Evolutionary conservation across 2,888 invertebrate species (phyloP).

Genomic region (Drosophila mulleri): DNA sequence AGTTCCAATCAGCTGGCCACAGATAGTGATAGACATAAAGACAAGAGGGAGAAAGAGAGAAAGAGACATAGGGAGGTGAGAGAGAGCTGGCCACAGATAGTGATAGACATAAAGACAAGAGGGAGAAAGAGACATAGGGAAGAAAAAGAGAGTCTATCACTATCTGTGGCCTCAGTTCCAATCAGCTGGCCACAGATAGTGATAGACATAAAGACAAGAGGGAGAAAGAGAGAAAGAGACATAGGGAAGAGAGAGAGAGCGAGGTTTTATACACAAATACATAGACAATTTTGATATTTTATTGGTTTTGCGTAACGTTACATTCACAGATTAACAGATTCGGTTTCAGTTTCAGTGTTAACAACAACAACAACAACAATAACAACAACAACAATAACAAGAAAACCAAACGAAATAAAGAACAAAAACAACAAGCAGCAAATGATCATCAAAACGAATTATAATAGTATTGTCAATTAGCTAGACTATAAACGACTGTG

Average conservation of each 20-base stretch:
- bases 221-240: neutral
- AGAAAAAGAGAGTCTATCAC: too few relatives aligned
- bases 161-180: neutral
- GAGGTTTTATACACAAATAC: slow-evolving; percentile 12
- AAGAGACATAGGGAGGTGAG: too few relatives aligned
- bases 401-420: neutral
- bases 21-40: neutral
- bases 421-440: slow-evolving; percentile 20
- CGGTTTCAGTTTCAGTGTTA: slow-evolving; percentile 8
- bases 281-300: slow-evolving; percentile 32
- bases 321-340: slow-evolving; percentile 11
- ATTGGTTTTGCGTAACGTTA: slow-evolving; percentile 29
- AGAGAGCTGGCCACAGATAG: neutral
- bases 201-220: neutral
- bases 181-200: neutral
- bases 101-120: neutral
- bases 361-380: neutral
- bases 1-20: neutral
- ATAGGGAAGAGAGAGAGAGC: neutral
- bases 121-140: too few relatives aligned
- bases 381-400: slow-evolving; percentile 3
- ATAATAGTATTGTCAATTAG: slow-evolving; percentile 40
- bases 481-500: slow-evolving; percentile 17
- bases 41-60: too few relatives aligned
- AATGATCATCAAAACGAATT: slow-evolving; percentile 39